phyloP scores from a whole-genome alignment of 2,888 invertebrate species.

The Strigamia transsilvanica region DNA sequence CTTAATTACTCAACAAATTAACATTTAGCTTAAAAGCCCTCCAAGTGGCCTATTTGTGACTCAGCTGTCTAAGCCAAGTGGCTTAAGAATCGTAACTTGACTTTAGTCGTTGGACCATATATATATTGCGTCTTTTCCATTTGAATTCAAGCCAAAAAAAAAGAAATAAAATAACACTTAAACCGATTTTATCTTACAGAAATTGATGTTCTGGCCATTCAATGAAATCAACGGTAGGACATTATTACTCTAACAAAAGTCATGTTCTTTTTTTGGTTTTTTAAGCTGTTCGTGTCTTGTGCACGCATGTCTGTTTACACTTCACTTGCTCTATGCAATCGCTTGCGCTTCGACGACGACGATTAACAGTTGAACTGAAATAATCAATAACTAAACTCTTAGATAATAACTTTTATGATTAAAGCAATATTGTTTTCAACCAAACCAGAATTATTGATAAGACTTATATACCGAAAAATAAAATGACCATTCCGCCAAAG shows the following conservation, averaged over 20 bases:
- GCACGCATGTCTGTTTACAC: neutral
- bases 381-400: conserved; percentile 8
- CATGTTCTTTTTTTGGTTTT: no score
- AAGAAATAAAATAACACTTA: conserved; percentile 3
- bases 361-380: neutral
- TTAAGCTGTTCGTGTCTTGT: neutral
- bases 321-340: neutral
- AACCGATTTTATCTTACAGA: neutral
- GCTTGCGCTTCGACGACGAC: neutral
- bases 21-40: neutral
- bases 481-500: no score
- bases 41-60: neutral
- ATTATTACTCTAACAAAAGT: neutral
- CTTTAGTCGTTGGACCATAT: neutral
- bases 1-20: conserved; percentile 28
- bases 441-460: neutral
- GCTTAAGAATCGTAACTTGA: neutral
- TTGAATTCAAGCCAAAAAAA: conserved; percentile 32
- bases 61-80: neutral
- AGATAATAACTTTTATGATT: neutral
- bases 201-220: conserved; percentile 1
- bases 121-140: neutral
- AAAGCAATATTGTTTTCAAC: neutral
- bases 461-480: neutral
- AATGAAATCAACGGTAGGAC: neutral